Evolutionary conservation across 2,888 invertebrate genomes (phyloP), one percentile per base, ranked within the genome.

Genomic region (Eristalinus sepulchralis): DNA sequence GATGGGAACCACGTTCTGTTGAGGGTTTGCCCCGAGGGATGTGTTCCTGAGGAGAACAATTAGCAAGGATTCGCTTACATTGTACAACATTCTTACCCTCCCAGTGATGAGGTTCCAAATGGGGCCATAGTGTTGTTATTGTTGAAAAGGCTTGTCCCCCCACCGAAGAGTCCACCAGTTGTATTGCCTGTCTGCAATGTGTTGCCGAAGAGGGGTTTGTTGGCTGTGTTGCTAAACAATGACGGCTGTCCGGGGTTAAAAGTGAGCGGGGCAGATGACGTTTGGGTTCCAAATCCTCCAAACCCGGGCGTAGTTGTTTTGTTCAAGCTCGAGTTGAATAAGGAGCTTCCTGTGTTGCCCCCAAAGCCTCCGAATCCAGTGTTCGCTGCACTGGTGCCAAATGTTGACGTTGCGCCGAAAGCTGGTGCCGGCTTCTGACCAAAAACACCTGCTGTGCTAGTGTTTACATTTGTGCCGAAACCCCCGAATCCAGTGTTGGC

Each of bases 231-330:
- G 3, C 94, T 94, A 89, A 95, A 95, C 4, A 95, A 90, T 2
- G 91, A 90, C 17, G 88, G 83, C 8, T 89, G 88, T 10, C 90
- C 90, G 0, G 91, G 64, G 79, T 92, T 92, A 8, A 92, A 92
- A 90, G 92, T 93, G 0, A 93, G 92, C 2, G 91, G 90, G 66
- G 90, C 89, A 6, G 90, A 85, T 13, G 92, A 89, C 0, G 90
- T 89, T 36, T 94, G 92, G 13, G 92, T 92, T 1, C 93, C 93
- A 89, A 95, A 95, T 0, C 90, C 90, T 11, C 95, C 95, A 90
- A 95, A 95, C 0, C 93, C 92, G 0, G 94, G 93, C 6, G 93
- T 93, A 2, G 92, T 91, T 60, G 92, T 93, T 88, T 93, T 92
- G 83, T 92, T 91, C 55, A 93, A 80, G 67, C 90, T 88, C 11